phyloP scores from a whole-genome alignment of 2,888 invertebrate genomes.

The Plusia festucae region DNA sequence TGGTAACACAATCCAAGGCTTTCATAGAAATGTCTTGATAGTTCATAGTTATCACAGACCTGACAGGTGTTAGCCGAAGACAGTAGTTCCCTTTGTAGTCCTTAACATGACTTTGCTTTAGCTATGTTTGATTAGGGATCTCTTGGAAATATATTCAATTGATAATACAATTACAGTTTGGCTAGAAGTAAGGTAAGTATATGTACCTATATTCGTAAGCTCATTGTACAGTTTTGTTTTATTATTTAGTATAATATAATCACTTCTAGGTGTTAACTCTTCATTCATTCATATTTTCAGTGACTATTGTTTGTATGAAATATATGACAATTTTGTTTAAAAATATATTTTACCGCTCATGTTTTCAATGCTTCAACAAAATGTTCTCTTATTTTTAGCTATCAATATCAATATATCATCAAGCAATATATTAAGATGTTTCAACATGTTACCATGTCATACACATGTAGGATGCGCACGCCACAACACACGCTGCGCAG shows the following conservation, averaged over 20 bases:
- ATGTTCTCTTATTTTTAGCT: background rate
- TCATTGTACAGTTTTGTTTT: too few species aligned
- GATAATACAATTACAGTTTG: background rate
- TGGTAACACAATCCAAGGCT: background rate
- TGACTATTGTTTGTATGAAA: too few species aligned
- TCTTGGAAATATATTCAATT: background rate
- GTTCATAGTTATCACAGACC: slow-evolving; percentile 9
- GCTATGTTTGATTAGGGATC: background rate
- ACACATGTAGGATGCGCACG: slow-evolving; percentile 57
- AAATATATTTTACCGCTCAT: background rate
- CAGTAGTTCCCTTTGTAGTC: slow-evolving; percentile 18
- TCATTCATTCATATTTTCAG: too few species aligned
- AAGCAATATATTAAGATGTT: slow-evolving; percentile 51
- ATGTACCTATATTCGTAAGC: too few species aligned
- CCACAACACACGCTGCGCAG: slow-evolving; percentile 61
- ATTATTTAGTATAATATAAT: too few species aligned
- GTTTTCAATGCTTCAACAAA: background rate
- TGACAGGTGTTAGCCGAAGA: slow-evolving; percentile 14
- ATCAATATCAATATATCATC: slow-evolving; percentile 36
- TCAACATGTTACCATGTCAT: slow-evolving; percentile 47
- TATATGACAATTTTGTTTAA: too few species aligned
- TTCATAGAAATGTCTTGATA: slow-evolving; percentile 5
- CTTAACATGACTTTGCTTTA: background rate
- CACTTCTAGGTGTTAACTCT: too few species aligned
- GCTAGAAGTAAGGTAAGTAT: background rate